phyloP scores from a whole-genome alignment of 1,140 invertebrate genomes.

The Achatina immaculata region DNA sequence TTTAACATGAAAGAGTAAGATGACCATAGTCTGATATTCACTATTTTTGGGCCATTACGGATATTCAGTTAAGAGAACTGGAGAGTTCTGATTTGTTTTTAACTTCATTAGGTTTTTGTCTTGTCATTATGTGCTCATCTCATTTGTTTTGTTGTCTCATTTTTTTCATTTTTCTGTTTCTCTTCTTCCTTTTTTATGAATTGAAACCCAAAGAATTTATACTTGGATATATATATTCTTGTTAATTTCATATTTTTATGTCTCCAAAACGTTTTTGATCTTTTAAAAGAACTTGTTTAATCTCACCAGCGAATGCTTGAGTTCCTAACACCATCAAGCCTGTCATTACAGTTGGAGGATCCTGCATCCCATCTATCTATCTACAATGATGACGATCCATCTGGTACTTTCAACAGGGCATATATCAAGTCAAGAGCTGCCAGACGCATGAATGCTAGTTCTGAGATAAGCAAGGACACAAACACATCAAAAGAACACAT shows the following conservation, averaged over 20 bases:
- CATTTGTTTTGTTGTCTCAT: background rate
- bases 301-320: conserved; percentile 27
- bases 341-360: conserved; percentile 40
- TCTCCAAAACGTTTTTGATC: background rate
- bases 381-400: conserved; percentile 43
- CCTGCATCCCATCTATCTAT: conserved; percentile 13
- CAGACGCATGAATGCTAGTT: too few relatives aligned
- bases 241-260: background rate
- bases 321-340: conserved; percentile 44
- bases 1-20: too few relatives aligned
- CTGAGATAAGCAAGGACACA: too few relatives aligned
- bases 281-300: background rate
- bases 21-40: too few relatives aligned
- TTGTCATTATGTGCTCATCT: background rate
- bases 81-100: too few relatives aligned
- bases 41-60: too few relatives aligned
- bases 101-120: too few relatives aligned
- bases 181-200: background rate
- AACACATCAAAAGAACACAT: too few relatives aligned
- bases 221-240: background rate
- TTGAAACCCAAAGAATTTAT: background rate
- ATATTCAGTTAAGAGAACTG: too few relatives aligned
- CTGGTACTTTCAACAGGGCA: conserved; percentile 43
- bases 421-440: too few relatives aligned
- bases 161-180: background rate